Percentiles rank a stretch among this genome's conserved stretches.
Evolutionary conservation across 2,797 vertebrate species (phyloP).

Genomic region (Meda fulgida): DNA sequence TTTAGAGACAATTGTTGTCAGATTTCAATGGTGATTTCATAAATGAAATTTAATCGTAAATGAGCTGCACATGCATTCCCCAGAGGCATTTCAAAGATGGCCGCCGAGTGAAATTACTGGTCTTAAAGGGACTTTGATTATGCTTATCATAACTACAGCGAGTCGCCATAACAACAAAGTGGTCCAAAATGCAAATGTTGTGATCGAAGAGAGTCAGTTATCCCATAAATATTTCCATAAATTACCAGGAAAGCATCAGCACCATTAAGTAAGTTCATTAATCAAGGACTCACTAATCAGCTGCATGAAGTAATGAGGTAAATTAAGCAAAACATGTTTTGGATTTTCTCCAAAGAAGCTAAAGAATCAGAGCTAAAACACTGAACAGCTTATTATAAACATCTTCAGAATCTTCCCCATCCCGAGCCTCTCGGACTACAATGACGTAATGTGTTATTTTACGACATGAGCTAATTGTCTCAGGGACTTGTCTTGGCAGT

Average conservation of each 20-base stretch:
- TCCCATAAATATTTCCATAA: conserved; percentile 22
- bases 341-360: conserved; percentile 34
- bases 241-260: conserved; percentile 36
- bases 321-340: conserved; percentile 42
- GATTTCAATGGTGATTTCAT: too few species aligned
- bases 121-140: not conserved
- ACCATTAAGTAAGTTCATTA: conserved; percentile 46
- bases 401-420: conserved; percentile 63
- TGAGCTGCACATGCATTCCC: too few species aligned
- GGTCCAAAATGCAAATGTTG: conserved; percentile 23
- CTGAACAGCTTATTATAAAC: conserved; percentile 30
- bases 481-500: conserved; percentile 65
- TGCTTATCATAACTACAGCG: conserved; percentile 3
- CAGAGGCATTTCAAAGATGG: too few species aligned
- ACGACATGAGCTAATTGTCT: conserved; percentile 78
- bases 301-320: conserved; percentile 31
- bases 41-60: too few species aligned
- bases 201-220: conserved; percentile 44
- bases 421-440: conserved; percentile 64
- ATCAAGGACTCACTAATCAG: conserved; percentile 46
- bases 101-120: too few species aligned
- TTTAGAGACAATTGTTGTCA: too few species aligned
- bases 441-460: conserved; percentile 71
- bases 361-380: conserved; percentile 3
- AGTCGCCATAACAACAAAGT: conserved; percentile 15